Conservation (phyloP, 1,140 invertebrate genomes). For the Lepidurus couesii region DNA sequence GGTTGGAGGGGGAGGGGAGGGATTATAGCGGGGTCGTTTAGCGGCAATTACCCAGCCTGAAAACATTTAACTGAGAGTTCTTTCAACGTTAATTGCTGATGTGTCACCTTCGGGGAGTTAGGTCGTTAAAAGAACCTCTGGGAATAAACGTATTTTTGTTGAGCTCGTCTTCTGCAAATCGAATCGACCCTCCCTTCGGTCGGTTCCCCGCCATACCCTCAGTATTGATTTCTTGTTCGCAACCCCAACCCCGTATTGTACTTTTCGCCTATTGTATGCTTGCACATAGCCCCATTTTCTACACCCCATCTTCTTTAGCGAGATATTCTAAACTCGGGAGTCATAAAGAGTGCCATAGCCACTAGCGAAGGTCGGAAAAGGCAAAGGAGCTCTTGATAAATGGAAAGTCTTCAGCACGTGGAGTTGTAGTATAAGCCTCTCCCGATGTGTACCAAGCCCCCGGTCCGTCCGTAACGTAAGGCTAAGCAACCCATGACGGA, state of each 20-base stretch:
- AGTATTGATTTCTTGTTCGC: background rate
- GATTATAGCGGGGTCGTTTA: too few relatives aligned
- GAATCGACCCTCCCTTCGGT: background rate
- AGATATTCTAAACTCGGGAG: background rate
- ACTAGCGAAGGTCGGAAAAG: conserved; percentile 3
- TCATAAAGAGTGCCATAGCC: background rate
- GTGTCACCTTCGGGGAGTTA: too few relatives aligned
- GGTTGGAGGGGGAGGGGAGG: too few relatives aligned
- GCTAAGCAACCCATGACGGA: background rate
- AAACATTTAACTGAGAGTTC: too few relatives aligned
- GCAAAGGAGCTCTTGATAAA: conserved; percentile 8
- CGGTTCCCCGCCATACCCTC: background rate
- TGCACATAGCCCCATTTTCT: background rate
- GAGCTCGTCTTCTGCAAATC: background rate
- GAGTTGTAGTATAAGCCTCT: background rate
- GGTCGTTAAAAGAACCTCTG: too few relatives aligned
- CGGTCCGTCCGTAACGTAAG: background rate
- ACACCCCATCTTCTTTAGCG: background rate
- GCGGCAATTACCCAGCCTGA: too few relatives aligned
- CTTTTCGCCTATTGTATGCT: conserved; percentile 1
- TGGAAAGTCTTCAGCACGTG: conserved; percentile 3
- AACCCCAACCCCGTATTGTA: background rate
- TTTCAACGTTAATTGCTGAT: too few relatives aligned
- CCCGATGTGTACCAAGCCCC: background rate
- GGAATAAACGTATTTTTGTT: background rate